phyloP scores from a whole-genome alignment of 2,797 vertebrate species.

The Sylvilagus floridanus region DNA sequence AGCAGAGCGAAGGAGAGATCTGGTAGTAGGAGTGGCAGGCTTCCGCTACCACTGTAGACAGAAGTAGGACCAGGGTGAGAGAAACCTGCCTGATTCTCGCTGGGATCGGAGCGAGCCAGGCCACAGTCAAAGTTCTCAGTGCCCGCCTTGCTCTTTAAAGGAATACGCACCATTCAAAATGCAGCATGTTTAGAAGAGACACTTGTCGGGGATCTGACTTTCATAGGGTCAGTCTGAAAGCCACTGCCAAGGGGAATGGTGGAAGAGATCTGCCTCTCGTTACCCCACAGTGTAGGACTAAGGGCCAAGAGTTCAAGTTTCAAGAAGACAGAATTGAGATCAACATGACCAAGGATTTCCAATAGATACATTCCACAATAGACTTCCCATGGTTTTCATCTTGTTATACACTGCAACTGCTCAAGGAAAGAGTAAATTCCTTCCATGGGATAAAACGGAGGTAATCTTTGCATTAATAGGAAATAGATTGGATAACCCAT shows the following conservation, averaged over 20 bases:
- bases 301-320: neutral
- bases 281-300: neutral
- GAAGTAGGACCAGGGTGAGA: neutral
- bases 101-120: neutral
- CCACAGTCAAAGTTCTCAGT: neutral
- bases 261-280: neutral
- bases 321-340: neutral
- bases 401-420: neutral
- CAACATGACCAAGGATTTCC: neutral
- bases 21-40: neutral
- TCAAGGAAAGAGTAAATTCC: neutral
- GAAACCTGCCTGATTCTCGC: neutral
- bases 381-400: neutral
- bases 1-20: neutral
- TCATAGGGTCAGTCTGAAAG: neutral
- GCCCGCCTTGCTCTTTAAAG: neutral
- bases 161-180: neutral
- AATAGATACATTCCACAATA: neutral
- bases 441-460: neutral
- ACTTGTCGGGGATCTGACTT: neutral
- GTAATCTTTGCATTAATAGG: neutral
- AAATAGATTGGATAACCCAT: neutral
- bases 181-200: neutral
- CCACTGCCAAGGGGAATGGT: neutral
- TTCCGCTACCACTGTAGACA: neutral